Evolutionary conservation across 2,888 invertebrate genomes (phyloP).

Genomic region (Fragum fragum): DNA sequence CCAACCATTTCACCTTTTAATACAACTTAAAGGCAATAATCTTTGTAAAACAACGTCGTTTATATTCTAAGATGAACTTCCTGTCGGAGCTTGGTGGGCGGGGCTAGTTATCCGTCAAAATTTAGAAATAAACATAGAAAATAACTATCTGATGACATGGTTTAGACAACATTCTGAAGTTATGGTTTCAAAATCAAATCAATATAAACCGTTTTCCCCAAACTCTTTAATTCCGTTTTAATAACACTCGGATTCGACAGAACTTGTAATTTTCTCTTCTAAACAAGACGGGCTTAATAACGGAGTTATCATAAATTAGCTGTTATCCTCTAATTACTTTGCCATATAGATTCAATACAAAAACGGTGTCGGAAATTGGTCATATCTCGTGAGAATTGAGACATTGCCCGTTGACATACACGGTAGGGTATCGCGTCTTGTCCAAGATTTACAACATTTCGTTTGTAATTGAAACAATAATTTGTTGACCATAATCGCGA

Average conservation of each 20-base stretch:
- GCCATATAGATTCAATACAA: slow-evolving; percentile 8
- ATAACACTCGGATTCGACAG: neutral
- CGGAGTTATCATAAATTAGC: slow-evolving; percentile 6
- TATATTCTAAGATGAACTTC: no score
- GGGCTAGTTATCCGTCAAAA: no score
- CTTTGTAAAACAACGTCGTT: no score
- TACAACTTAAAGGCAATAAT: no score
- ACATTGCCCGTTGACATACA: slow-evolving; percentile 1
- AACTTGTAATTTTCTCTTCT: neutral
- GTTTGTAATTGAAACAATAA: slow-evolving; percentile 8
- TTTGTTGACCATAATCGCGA: neutral
- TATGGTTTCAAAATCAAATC: neutral
- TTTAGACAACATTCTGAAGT: neutral
- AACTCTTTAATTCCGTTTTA: neutral
- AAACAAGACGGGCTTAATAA: neutral
- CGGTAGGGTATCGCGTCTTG: neutral
- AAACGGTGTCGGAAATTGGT: slow-evolving; percentile 10
- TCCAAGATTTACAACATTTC: slow-evolving; percentile 13
- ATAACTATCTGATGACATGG: no score
- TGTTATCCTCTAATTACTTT: slow-evolving; percentile 12
- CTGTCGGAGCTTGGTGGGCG: no score
- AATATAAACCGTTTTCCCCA: neutral
- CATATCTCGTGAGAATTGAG: neutral
- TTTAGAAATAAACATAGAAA: no score
- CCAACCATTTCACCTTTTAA: no score